These are phyloP conservation scores for Hyppa rectilinea DNA, from an alignment of 2,888 invertebrate species.

Conservation along the genomic window DNA sequence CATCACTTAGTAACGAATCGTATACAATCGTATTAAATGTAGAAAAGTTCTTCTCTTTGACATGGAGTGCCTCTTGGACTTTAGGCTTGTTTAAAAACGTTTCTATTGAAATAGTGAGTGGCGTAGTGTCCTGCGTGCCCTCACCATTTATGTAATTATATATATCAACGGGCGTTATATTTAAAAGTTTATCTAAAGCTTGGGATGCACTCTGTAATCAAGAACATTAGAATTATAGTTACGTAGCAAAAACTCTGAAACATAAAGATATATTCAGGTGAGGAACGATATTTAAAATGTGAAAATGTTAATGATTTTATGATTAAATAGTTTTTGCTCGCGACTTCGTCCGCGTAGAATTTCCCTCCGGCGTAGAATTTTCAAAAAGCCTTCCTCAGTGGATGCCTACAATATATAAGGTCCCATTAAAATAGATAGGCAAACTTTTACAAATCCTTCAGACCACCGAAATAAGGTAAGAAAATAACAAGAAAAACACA, in stretches of 20 bases:
- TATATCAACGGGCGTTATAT: not conserved
- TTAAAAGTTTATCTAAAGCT: not conserved
- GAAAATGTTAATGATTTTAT: too few relatives aligned
- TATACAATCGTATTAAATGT: not conserved
- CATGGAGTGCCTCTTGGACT: constrained; percentile 17
- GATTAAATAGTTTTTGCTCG: too few relatives aligned
- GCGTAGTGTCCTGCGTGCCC: not conserved
- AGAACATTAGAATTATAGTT: not conserved
- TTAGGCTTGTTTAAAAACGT: constrained; percentile 19
- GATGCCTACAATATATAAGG: too few relatives aligned
- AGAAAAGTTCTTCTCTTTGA: constrained; percentile 2
- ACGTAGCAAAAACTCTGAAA: not conserved
- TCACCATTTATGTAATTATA: constrained; percentile 17
- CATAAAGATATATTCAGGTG: too few relatives aligned
- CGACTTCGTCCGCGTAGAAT: too few relatives aligned
- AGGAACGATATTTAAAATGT: constrained; percentile 1
- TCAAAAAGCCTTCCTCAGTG: too few relatives aligned
- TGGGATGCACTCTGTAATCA: constrained; percentile 1
- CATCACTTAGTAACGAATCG: not conserved
- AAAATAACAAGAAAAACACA: too few relatives aligned
- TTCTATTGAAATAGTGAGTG: constrained; percentile 9
- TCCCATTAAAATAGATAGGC: too few relatives aligned
- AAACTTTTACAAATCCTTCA: too few relatives aligned
- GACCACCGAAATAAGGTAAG: too few relatives aligned
- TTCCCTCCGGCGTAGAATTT: too few relatives aligned